Evolutionary conservation across 2,113 vertebrate species (phyloP).

Genomic region (Aegithalos caudatus): DNA sequence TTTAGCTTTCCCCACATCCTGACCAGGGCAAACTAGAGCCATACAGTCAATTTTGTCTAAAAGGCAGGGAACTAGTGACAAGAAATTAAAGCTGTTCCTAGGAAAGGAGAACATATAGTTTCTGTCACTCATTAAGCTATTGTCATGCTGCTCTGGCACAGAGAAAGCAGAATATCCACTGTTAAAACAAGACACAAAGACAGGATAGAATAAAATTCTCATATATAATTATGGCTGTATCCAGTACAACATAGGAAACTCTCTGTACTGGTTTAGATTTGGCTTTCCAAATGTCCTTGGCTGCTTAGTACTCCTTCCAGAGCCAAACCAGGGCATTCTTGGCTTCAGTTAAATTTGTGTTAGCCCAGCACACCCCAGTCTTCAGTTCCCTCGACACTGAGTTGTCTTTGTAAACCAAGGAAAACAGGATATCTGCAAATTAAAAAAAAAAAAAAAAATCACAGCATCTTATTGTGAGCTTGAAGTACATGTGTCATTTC

Average conservation of each 20-base stretch:
- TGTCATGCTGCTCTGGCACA: not conserved
- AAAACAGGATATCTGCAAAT: constrained; percentile 62
- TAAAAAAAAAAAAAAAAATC: not conserved
- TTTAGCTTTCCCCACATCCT: constrained; percentile 46
- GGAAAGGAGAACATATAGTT: not conserved
- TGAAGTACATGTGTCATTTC: constrained; percentile 9
- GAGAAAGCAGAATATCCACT: not conserved
- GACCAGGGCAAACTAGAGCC: not conserved
- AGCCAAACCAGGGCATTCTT: constrained; percentile 64
- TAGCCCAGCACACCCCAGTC: constrained; percentile 40
- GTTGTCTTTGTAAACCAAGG: constrained; percentile 59
- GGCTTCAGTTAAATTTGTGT: constrained; percentile 53
- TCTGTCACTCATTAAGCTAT: not conserved
- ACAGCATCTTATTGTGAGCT: constrained; percentile 12
- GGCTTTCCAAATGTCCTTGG: constrained; percentile 52
- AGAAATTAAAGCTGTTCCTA: not conserved
- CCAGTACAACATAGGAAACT: not conserved
- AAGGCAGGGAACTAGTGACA: not conserved
- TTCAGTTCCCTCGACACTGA: constrained; percentile 38
- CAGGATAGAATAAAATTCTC: not conserved
- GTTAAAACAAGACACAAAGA: not conserved
- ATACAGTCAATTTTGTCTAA: not conserved
- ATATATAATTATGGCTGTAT: not conserved
- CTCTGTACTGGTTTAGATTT: not conserved
- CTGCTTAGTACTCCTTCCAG: not conserved